Percentiles rank a stretch among this genome's conserved stretches.
Conservation (phyloP, 2,797 vertebrate genomes). For the Carapus acus region DNA sequence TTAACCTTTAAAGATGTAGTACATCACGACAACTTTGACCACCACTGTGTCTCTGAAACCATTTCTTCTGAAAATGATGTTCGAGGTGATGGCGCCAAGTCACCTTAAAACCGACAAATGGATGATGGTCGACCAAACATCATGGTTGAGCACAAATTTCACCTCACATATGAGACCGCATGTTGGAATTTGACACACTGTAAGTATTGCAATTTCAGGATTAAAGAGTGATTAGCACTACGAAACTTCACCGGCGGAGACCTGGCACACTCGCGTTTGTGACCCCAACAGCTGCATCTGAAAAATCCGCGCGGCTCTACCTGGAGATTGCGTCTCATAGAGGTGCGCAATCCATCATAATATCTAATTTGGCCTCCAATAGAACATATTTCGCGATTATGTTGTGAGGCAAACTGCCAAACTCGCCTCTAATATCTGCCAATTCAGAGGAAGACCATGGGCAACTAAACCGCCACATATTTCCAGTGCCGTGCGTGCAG, state of each 20-base stretch:
- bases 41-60: too few species aligned
- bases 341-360: accelerated
- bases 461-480: slow-evolving; percentile 25
- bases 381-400: not conserved
- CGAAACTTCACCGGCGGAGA: slow-evolving; percentile 41
- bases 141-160: too few species aligned
- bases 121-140: too few species aligned
- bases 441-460: not conserved
- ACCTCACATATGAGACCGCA: not conserved
- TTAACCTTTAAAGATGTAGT: too few species aligned
- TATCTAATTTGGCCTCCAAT: not conserved
- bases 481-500: slow-evolving; percentile 37
- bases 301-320: not conserved
- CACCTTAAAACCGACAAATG: too few species aligned
- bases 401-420: not conserved
- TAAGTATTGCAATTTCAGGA: not conserved
- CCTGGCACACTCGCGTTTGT: slow-evolving; percentile 35
- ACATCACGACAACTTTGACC: too few species aligned
- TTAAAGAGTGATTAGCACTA: not conserved
- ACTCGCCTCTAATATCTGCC: not conserved
- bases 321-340: not conserved
- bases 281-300: slow-evolving; percentile 10
- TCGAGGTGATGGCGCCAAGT: too few species aligned
- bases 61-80: too few species aligned
- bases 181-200: not conserved